Percentiles rank a stretch among this genome's conserved stretches.
These are phyloP conservation scores for Entosphenus tridentatus DNA, from an alignment of 2,113 vertebrate genomes.

Conservation along the genomic window DNA sequence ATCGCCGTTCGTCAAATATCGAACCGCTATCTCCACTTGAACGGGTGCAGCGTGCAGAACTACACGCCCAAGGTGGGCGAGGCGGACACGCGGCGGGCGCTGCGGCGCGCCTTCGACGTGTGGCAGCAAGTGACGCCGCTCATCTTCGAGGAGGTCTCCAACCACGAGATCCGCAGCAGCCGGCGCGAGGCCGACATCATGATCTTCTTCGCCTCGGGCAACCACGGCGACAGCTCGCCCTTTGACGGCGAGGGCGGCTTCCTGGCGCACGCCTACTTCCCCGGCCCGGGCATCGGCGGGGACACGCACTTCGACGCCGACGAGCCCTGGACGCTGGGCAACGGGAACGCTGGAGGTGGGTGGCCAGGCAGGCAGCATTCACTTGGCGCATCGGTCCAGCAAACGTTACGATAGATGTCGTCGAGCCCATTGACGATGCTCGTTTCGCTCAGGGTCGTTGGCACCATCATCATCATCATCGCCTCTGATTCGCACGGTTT, in stretches of 20 bases:
- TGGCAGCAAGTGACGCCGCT: conserved; percentile 90
- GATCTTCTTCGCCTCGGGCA: conserved; percentile 97
- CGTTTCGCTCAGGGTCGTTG: too few species aligned
- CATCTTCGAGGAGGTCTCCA: conserved; percentile 84
- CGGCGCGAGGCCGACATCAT: conserved; percentile 93
- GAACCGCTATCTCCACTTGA: neutral
- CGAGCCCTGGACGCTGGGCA: conserved; percentile 64
- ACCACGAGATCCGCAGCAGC: conserved; percentile 76
- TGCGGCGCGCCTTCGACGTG: conserved; percentile 83
- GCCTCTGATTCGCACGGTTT: too few species aligned
- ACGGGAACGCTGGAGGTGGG: too few species aligned
- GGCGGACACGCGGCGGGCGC: conserved; percentile 72
- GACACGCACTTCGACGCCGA: conserved; percentile 95
- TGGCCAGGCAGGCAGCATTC: too few species aligned
- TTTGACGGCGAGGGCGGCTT: conserved; percentile 95
- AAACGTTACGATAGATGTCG: too few species aligned
- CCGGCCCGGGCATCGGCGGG: conserved; percentile 83
- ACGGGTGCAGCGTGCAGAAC: conserved; percentile 57
- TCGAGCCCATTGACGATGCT: too few species aligned
- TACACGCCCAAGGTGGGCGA: conserved; percentile 92
- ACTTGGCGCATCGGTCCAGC: too few species aligned
- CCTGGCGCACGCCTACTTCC: conserved; percentile 88
- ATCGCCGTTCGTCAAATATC: too few species aligned
- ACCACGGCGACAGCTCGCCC: conserved; percentile 87
- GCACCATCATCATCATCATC: too few species aligned